Percentiles rank a stretch among this genome's conserved stretches.
Conservation (phyloP, 2,113 vertebrate species). For the Pogonocichla stellata region DNA sequence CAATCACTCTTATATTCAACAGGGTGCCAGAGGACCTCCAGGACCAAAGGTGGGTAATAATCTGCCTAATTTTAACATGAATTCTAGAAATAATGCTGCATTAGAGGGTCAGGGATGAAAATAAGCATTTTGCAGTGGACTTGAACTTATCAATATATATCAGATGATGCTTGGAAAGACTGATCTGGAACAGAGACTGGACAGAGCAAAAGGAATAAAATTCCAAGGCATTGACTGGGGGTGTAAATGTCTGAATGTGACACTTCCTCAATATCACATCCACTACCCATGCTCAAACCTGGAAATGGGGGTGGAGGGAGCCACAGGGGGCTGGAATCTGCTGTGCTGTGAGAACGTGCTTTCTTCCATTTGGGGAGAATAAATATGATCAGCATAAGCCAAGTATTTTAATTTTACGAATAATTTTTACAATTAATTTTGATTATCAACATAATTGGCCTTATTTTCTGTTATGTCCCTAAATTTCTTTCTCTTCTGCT, state of each 20-base stretch:
- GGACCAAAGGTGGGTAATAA: conserved; percentile 81
- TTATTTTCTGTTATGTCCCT: neutral
- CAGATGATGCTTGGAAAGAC: neutral
- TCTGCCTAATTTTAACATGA: neutral
- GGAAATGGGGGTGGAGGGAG: neutral
- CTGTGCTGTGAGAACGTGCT: neutral
- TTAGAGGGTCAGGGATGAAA: neutral
- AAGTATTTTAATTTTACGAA: neutral
- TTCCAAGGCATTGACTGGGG: neutral
- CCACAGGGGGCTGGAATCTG: neutral
- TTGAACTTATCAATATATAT: neutral
- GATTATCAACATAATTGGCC: neutral
- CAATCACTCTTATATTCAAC: neutral
- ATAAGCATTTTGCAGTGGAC: neutral
- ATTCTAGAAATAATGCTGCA: neutral
- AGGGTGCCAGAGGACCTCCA: conserved; percentile 83
- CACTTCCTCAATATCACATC: neutral
- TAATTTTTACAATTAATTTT: neutral
- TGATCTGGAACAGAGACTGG: no score
- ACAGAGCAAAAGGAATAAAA: neutral
- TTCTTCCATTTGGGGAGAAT: neutral
- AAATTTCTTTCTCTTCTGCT: neutral
- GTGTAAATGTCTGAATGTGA: neutral
- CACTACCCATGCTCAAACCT: neutral
- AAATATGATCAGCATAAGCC: neutral